A percentile compares a stretch with the other conserved stretches of the same genome.
These are phyloP conservation scores for Plodia interpunctella DNA, from an alignment of 1,140 invertebrate species.

Conservation along the genomic window DNA sequence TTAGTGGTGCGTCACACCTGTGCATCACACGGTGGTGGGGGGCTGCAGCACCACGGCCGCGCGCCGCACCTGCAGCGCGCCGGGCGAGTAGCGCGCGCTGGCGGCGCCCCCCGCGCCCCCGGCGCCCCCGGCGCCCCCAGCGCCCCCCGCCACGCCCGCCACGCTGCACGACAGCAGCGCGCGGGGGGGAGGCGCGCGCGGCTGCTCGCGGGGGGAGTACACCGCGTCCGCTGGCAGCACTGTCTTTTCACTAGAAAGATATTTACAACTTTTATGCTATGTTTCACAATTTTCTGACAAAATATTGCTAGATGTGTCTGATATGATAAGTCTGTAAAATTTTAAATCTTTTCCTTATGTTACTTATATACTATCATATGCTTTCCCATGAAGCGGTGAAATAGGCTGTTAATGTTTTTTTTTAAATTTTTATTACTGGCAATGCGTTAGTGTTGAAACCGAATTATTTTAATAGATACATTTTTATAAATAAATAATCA, in stretches of 20 bases:
- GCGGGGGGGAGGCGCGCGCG: constrained; percentile 15
- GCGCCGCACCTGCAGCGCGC: constrained; percentile 87
- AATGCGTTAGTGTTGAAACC: too few relatives aligned
- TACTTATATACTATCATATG: too few relatives aligned
- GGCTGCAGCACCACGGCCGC: constrained; percentile 87
- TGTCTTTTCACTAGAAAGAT: constrained; percentile 77
- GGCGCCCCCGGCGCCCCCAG: constrained; percentile 1
- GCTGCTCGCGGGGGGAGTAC: constrained; percentile 69
- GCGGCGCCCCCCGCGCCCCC: constrained; percentile 5
- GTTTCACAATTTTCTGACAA: too few relatives aligned
- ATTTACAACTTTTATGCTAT: too few relatives aligned
- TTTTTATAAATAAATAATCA: too few relatives aligned
- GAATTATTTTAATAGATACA: too few relatives aligned
- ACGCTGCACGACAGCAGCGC: constrained; percentile 7
- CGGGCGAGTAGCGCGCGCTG: constrained; percentile 76
- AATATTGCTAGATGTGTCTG: too few relatives aligned
- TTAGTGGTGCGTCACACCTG: constrained; percentile 57
- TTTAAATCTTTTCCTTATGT: too few relatives aligned
- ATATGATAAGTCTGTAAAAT: too few relatives aligned
- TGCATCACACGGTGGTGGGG: constrained; percentile 85
- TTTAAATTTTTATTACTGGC: too few relatives aligned
- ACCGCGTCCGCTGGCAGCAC: constrained; percentile 79
- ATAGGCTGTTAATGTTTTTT: too few relatives aligned
- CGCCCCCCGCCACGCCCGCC: constrained; percentile 9
- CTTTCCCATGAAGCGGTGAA: too few relatives aligned